Evolutionary conservation across 2,797 vertebrate genomes (phyloP), one percentile per base, ranked within the genome.

Genomic region (Syngnathus acus): DNA sequence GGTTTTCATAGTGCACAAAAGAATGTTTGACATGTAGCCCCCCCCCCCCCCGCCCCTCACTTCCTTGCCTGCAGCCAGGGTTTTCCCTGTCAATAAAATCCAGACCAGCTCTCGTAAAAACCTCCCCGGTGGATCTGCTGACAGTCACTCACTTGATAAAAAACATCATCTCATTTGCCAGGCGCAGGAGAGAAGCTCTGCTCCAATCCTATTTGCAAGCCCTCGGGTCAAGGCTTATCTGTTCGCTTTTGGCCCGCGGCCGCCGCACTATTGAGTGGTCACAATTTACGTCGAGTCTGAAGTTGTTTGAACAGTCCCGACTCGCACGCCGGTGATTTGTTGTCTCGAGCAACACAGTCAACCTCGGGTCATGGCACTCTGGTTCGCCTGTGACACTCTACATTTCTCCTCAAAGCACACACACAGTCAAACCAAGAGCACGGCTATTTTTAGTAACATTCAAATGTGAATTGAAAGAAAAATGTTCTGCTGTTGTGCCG

Each of bases 311-410:
- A 55, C 66, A 6, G 26, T 55, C 26, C 32, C 62, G 61, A 40
- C 62, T 48, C 55, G 42, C 65, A 23, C 61, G 8, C 10, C 66
- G 68, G 76, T 48, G 43, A 61, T 65, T 66, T 70, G 66, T 72
- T 62, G 69, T 42, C 59, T 59, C 67, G 69, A 64, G 77, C 75
- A 75, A 69, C 63, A 76, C 79, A 5, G 55, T 59, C 70, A 66
- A 67, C 68, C 58, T 53, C 23, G 17, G 42, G 42, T 68, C 58
- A 65, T 5, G 2, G 6, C 1, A 7, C 13, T 37, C 26, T 37
- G 3, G 57, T n/a, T 59, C 0, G 7, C n/a, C 17, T 3, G 19
- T 3, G 48, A 9, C 48, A 8, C 13, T 6, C 2, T 5, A 8
- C 14, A 3, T n/a, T 47, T 47, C 3, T 21, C 48, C 6, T 6